Evolutionary conservation across 2,888 invertebrate genomes (phyloP).

Genomic region (Dusona sp.): DNA sequence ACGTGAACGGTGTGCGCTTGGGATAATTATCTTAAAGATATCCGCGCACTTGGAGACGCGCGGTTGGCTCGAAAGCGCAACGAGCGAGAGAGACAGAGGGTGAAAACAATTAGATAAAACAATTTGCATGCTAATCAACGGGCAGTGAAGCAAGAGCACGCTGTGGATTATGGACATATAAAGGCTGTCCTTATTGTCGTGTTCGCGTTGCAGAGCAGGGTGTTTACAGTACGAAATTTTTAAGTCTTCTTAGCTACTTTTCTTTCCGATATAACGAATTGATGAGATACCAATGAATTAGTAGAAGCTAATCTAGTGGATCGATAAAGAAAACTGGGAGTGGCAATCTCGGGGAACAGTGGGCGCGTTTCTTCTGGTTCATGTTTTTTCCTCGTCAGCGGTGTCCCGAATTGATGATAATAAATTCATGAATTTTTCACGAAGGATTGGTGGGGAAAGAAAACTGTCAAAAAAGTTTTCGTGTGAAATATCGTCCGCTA

Average conservation of each 20-base stretch:
- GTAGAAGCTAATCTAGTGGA: background rate
- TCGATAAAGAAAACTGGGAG: background rate
- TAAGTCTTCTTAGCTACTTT: background rate
- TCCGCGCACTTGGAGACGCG: slow-evolving; percentile 40
- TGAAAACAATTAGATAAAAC: slow-evolving; percentile 73
- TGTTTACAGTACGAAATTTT: background rate
- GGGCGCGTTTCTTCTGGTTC: background rate
- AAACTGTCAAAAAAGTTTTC: background rate
- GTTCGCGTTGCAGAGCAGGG: background rate
- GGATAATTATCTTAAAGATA: slow-evolving; percentile 63
- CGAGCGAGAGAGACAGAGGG: slow-evolving; percentile 47
- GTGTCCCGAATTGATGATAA: background rate
- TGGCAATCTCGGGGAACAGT: background rate
- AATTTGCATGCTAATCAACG: slow-evolving; percentile 73
- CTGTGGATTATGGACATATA: slow-evolving; percentile 12
- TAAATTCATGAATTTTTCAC: background rate
- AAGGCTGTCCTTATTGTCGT: slow-evolving; percentile 4
- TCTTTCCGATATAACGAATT: background rate
- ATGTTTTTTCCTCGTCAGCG: background rate
- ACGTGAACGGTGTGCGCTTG: slow-evolving; percentile 44
- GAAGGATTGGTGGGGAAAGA: background rate
- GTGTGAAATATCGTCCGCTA: background rate
- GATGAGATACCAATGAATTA: background rate
- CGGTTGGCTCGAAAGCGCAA: slow-evolving; percentile 19
- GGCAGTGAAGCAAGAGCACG: slow-evolving; percentile 42